Base-by-base conservation (phyloP, 2,888 invertebrate genomes). In the Tryphoninae sp. region DNA sequence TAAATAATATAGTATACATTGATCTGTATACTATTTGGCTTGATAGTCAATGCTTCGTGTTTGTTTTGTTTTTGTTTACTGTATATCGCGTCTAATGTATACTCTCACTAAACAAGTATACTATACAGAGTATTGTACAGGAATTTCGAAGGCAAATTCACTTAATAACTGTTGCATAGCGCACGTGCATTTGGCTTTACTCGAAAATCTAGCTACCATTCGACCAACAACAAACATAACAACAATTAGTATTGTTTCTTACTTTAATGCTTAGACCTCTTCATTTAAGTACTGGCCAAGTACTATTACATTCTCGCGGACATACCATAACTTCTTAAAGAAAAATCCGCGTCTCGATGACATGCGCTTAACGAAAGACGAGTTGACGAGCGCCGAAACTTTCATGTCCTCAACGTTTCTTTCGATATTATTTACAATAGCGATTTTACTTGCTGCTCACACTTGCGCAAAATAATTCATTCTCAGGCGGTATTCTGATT, bases 31-130 rank as follows among this genome's bases (percentile, higher is more conserved):
- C 68, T 55, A 65, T 71, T 80, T 68, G 51, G 65, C 75, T 78
- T 53, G 78, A 81, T 71, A 65, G 81, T 78, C 81, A 78, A 78
- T 61, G 81, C 78, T 81, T 59, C 69, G 22, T 42, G 49, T 11
- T 64, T 64, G 23, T 40, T 40, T 53, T 45, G 11, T 55, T 16
- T 55, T 26, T 42, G 13, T 55, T 26, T 8, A 51, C 33, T 53
- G 26, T 42, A 4, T 40, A 13, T 51, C 49, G 13, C 40, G 19
- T 9, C 16, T 11, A 55, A 8, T 6, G 33, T 33, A 22, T 13
- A 8, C n/a, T 55, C 64, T 42, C 13, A 19, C 61, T 33, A 22
- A 59, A 51, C 23, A 23, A 23, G 61, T 69, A 42, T 59, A 62
- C 53, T 69, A 55, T 69, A 77, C 77, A 69, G 23, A 8, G 61